A percentile compares a stretch with the other conserved stretches of the same genome.
Evolutionary conservation across 1,140 invertebrate species (phyloP).

Genomic region (Zaprionus lachaisei): DNA sequence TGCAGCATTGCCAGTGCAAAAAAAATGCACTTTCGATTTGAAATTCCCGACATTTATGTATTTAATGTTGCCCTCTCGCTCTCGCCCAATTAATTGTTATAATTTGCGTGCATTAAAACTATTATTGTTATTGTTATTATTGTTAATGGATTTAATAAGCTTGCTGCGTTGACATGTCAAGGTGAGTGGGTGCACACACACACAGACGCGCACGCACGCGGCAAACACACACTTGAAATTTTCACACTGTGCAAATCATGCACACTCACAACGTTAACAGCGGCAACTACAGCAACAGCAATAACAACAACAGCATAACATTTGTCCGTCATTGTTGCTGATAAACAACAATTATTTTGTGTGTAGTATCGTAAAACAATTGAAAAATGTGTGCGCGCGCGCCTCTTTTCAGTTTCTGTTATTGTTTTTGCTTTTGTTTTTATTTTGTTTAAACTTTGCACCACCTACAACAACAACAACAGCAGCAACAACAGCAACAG

Average conservation of each 20-base stretch:
- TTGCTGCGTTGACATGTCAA: conserved; percentile 68
- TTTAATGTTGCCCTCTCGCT: too few relatives aligned
- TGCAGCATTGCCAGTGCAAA: conserved; percentile 34
- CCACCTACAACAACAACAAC: conserved; percentile 34
- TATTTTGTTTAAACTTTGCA: conserved; percentile 67
- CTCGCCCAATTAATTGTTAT: conserved; percentile 63
- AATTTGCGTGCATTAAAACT: conserved; percentile 54
- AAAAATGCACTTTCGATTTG: conserved; percentile 71
- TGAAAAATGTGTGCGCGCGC: conserved; percentile 61
- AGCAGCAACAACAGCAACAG: conserved; percentile 11
- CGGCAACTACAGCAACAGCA: neutral
- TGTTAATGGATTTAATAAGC: conserved; percentile 65
- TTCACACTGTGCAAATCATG: conserved; percentile 30
- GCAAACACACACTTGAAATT: conserved; percentile 8
- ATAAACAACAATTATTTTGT: conserved; percentile 60
- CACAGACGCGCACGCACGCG: neutral
- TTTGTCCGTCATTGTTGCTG: conserved; percentile 53
- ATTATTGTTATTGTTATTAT: conserved; percentile 41
- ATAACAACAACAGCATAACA: conserved; percentile 20
- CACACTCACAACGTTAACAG: conserved; percentile 17
- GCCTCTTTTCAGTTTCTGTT: conserved; percentile 37
- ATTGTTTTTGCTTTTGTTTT: conserved; percentile 18
- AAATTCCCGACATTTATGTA: conserved; percentile 10
- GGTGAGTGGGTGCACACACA: conserved; percentile 52
- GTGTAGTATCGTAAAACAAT: conserved; percentile 57